A percentile compares a stretch with the other conserved stretches of the same genome.
Evolutionary conservation across 2,113 vertebrate species (phyloP).

Genomic region (Psammodynastes pulverulentus): DNA sequence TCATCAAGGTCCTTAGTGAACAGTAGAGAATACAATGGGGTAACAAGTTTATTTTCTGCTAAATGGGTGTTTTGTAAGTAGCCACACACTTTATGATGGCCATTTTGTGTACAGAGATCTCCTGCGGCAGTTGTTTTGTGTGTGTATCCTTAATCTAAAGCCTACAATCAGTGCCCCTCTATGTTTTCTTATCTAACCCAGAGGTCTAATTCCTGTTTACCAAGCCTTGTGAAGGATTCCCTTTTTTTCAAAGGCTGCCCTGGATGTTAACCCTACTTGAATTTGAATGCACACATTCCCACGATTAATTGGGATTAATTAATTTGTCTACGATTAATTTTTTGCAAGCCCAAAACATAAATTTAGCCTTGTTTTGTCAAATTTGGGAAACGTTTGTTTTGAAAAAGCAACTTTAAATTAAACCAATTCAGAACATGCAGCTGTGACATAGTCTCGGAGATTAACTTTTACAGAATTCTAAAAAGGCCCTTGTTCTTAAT

Average conservation of each 20-base stretch:
- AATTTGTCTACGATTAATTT: not conserved
- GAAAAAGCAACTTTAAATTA: not conserved
- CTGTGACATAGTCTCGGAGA: not conserved
- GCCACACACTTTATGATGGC: not conserved
- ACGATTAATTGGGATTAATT: too few relatives aligned
- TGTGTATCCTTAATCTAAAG: not conserved
- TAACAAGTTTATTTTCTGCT: not conserved
- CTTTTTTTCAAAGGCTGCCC: not conserved
- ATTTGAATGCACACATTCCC: not conserved
- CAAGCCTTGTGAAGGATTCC: not conserved
- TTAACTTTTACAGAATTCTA: not conserved
- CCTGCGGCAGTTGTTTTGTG: not conserved
- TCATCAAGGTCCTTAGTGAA: not conserved
- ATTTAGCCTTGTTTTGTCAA: not conserved
- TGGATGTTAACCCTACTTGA: not conserved
- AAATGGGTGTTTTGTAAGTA: not conserved
- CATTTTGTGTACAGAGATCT: not conserved
- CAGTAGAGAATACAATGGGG: not conserved
- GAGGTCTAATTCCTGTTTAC: not conserved
- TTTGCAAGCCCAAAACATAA: not conserved
- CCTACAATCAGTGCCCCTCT: not conserved
- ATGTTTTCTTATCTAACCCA: not conserved
- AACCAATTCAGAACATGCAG: not conserved
- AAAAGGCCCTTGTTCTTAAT: not conserved
- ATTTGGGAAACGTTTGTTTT: not conserved